Base-by-base conservation (phyloP, 2,888 invertebrate species). In the Cylindroiulus punctatus region DNA sequence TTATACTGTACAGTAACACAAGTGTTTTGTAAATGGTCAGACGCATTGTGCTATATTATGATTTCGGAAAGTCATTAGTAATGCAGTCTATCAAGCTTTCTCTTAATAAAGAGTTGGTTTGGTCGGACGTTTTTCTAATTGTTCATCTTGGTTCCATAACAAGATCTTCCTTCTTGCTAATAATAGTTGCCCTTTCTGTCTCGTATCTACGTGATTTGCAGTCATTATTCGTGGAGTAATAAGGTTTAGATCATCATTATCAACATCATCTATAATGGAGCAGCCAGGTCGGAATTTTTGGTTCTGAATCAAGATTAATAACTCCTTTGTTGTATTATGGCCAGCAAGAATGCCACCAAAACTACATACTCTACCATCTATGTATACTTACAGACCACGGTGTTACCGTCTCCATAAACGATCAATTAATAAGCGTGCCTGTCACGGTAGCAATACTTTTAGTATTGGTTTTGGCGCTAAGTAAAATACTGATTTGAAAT, bases 271-370 rank as follows among this genome's bases (percentile, higher is more conserved):
- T 76, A 76, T 76, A 76, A 76, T 76, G 30, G 76, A 76, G 26
- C 76, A 76, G 76, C 76, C 26, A 76, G 76, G 26, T 76, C 76
- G 76, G 76, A 76, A 76, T 76, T 76, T 76, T 76, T 76, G 76
- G 76, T 26, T 76, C 76, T 76, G 76, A 76, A 76, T 76, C 76
- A 76, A 76, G 76, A 76, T 76, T 76, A 76, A 76, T 76, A 76
- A 76, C 76, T 76, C 76, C 76, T 14, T 76, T 76, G 22, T 76
- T 26, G 30, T 76, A n/a, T n/a, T n/a, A 76, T 26, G 22, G 4
- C 30, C 10, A 76, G 30, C 10, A 30, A 76, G 76, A 26, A 76
- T 76, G 76, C 14, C 22, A 12, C 26, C 30, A 30, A 76, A 76
- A 5, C 22, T 76, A 12, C 22, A 76, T 76, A 30, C n/a, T n/a